These are phyloP conservation scores for Pogonomyrmex californicus DNA, from an alignment of 1,140 invertebrate genomes.

Conservation along the genomic window DNA sequence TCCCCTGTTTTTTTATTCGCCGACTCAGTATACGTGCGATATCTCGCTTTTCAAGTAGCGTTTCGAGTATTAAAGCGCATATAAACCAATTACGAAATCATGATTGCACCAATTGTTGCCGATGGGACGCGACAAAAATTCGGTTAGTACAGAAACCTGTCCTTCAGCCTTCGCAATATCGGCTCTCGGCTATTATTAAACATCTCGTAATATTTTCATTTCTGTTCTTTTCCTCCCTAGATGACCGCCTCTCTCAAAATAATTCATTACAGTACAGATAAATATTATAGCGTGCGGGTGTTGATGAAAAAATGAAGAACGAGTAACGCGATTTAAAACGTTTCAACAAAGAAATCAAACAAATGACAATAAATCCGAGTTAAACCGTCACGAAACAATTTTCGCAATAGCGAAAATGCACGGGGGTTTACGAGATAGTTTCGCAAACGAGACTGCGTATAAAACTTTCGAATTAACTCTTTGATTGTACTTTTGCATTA, in stretches of 20 bases:
- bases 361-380: not conserved
- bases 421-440: constrained; percentile 20
- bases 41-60: constrained; percentile 35
- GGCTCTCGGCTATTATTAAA: not conserved
- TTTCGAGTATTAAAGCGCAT: constrained; percentile 31
- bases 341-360: not conserved
- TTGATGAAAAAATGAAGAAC: not conserved
- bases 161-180: not conserved
- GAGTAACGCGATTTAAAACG: not conserved
- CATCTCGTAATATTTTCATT: constrained; percentile 7
- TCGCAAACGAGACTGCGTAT: not conserved
- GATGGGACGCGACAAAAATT: constrained; percentile 30
- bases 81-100: constrained; percentile 41
- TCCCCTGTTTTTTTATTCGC: not conserved
- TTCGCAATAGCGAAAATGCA: not conserved
- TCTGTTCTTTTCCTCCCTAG: not conserved
- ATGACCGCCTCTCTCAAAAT: not conserved
- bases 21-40: not conserved
- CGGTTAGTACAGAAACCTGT: not conserved
- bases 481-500: constrained; percentile 39
- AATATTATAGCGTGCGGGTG: not conserved
- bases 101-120: constrained; percentile 31
- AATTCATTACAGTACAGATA: not conserved
- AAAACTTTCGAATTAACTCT: constrained; percentile 31
- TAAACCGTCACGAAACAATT: not conserved